Evolutionary conservation across 2,888 invertebrate species (phyloP).

Genomic region (Mellilla xanthometata): DNA sequence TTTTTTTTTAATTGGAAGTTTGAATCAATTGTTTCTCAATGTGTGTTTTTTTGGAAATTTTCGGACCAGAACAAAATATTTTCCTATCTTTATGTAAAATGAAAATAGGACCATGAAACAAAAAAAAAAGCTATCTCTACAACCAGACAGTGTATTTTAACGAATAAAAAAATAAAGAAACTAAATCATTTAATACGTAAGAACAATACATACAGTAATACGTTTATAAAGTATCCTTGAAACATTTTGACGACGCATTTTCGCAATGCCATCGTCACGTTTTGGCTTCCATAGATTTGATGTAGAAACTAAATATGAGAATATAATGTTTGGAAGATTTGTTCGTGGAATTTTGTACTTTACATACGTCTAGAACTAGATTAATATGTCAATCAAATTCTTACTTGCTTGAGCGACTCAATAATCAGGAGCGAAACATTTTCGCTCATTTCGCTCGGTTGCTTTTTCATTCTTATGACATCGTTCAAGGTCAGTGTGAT

Average conservation of each 20-base stretch:
- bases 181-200: slow-evolving; percentile 25
- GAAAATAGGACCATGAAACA: slow-evolving; percentile 63
- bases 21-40: slow-evolving; percentile 6
- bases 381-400: not conserved
- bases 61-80: slow-evolving; percentile 73
- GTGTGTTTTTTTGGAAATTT: slow-evolving; percentile 39
- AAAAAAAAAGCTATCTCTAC: slow-evolving; percentile 74
- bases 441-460: slow-evolving; percentile 15
- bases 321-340: slow-evolving; percentile 25
- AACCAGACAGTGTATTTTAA: slow-evolving; percentile 41
- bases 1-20: not conserved
- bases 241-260: slow-evolving; percentile 59
- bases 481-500: slow-evolving; percentile 52
- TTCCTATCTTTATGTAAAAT: slow-evolving; percentile 58
- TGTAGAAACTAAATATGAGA: slow-evolving; percentile 47
- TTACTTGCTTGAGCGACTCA: too few species aligned
- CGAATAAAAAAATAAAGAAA: slow-evolving; percentile 12
- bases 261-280: slow-evolving; percentile 54
- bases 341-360: slow-evolving; percentile 64
- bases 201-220: slow-evolving; percentile 9
- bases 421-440: slow-evolving; percentile 7
- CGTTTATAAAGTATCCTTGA: slow-evolving; percentile 34
- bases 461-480: slow-evolving; percentile 31
- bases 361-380: slow-evolving; percentile 46
- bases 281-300: slow-evolving; percentile 79